Percentiles rank a stretch among this genome's conserved stretches.
These are phyloP conservation scores for Pharmacophagus antenor DNA, from an alignment of 2,888 invertebrate genomes.

Conservation along the genomic window DNA sequence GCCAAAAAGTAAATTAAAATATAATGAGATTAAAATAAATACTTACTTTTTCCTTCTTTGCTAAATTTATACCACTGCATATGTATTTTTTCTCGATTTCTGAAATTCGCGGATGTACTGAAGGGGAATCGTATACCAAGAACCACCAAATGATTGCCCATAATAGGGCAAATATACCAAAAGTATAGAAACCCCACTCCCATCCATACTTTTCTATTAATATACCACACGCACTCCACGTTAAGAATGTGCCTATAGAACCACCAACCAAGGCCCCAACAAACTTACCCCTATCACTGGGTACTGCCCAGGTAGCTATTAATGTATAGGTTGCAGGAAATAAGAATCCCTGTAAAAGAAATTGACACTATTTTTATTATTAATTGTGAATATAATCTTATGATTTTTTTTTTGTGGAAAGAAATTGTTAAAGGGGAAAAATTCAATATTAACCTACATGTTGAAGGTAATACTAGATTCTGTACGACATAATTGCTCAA, in stretches of 20 bases:
- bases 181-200: slow-evolving; percentile 80
- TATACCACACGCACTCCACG: slow-evolving; percentile 78
- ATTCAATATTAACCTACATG: too few relatives aligned
- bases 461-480: too few relatives aligned
- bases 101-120: slow-evolving; percentile 73
- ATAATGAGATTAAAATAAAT: too few relatives aligned
- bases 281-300: slow-evolving; percentile 82
- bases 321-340: slow-evolving; percentile 77
- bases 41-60: slow-evolving; percentile 26
- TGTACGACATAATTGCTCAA: too few relatives aligned
- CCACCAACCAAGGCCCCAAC: slow-evolving; percentile 81
- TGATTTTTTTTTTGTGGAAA: too few relatives aligned
- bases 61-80: slow-evolving; percentile 39
- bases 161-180: slow-evolving; percentile 63
- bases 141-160: slow-evolving; percentile 69
- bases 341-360: slow-evolving; percentile 55
- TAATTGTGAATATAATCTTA: too few relatives aligned
- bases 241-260: slow-evolving; percentile 80
- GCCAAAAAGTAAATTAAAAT: too few relatives aligned
- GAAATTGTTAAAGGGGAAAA: too few relatives aligned
- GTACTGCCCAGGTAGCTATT: slow-evolving; percentile 82
- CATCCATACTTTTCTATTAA: slow-evolving; percentile 77
- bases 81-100: slow-evolving; percentile 76
- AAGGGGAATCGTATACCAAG: slow-evolving; percentile 76
- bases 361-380: too few relatives aligned